A percentile compares a stretch with the other conserved stretches of the same genome.
Evolutionary conservation across 2,113 vertebrate species (phyloP).

Genomic region (Xenopus tropicalis): UCB_Xtro_10.0 CM004445.2:3292501-3293000

Average conservation of each 20-base stretch:
- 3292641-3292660: neutral
- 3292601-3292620: neutral
- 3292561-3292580: too few relatives aligned
- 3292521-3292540: too few relatives aligned
- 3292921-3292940: too few relatives aligned
- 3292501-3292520: neutral
- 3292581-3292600: too few relatives aligned
- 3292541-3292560: neutral
- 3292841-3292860: slow-evolving; percentile 36
- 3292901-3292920: neutral
- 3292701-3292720: too few relatives aligned
- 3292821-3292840: slow-evolving; percentile 27
- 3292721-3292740: neutral
- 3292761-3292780: neutral
- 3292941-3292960: slow-evolving; percentile 16
- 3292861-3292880: slow-evolving; percentile 33
- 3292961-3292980: slow-evolving; percentile 2
- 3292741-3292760: neutral
- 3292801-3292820: too few relatives aligned
- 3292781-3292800: too few relatives aligned
- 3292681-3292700: too few relatives aligned
- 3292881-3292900: too few relatives aligned
- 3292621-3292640: neutral
- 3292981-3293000: too few relatives aligned
- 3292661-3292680: neutral